A percentile compares a stretch with the other conserved stretches of the same genome.
Evolutionary conservation across 2,888 invertebrate genomes (phyloP).

Genomic region (Agrilus cyanescens): DNA sequence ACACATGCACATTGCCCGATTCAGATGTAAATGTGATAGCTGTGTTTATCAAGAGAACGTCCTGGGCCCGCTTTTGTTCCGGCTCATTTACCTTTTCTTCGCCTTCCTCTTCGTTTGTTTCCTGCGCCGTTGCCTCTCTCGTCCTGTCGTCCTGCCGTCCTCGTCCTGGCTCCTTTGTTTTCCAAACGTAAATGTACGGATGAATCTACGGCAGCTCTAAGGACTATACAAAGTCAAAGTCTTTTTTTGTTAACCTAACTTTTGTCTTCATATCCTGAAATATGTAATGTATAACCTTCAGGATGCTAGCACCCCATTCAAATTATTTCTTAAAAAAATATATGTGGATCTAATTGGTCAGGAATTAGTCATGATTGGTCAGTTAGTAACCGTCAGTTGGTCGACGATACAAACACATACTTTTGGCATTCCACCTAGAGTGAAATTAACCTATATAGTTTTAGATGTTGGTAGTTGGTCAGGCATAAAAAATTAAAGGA

Average conservation of each 20-base stretch:
- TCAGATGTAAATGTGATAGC: slow-evolving; percentile 35
- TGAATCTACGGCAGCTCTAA: slow-evolving; percentile 19
- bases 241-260: slow-evolving; percentile 31
- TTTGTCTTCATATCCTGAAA: slow-evolving; percentile 6
- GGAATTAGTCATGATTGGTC: too few relatives aligned
- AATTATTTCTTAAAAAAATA: too few relatives aligned
- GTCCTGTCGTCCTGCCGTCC: neutral
- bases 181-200: slow-evolving; percentile 4
- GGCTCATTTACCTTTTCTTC: slow-evolving; percentile 35
- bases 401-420: too few relatives aligned
- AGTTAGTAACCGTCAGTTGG: too few relatives aligned
- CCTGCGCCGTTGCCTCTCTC: slow-evolving; percentile 18
- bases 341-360: too few relatives aligned
- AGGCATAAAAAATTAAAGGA: too few relatives aligned
- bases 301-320: too few relatives aligned
- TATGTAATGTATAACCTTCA: too few relatives aligned
- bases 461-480: too few relatives aligned
- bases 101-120: slow-evolving; percentile 35
- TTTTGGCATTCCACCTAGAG: too few relatives aligned
- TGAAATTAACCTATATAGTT: too few relatives aligned
- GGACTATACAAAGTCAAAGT: slow-evolving; percentile 33
- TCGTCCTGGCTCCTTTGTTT: too few relatives aligned
- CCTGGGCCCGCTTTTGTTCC: slow-evolving; percentile 32
- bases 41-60: slow-evolving; percentile 33
- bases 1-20: slow-evolving; percentile 29